Percentiles rank a stretch among this genome's conserved stretches.
Evolutionary conservation across 2,113 vertebrate species (phyloP).

Genomic region (Oreochromis aureus): DNA sequence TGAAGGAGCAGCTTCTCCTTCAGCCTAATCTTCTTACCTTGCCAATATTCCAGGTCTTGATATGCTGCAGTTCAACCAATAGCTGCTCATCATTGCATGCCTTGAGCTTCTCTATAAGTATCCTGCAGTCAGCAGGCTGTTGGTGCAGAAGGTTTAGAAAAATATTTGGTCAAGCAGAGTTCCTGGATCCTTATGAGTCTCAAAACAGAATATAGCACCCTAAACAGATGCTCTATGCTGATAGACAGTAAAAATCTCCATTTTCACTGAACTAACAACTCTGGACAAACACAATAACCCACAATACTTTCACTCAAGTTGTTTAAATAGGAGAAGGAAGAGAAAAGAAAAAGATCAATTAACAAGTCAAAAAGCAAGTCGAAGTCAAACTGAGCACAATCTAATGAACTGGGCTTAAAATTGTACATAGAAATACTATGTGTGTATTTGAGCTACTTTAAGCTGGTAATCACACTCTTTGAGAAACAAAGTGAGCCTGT

Average conservation of each 20-base stretch:
- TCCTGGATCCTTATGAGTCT: not conserved
- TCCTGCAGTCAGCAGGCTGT: conserved; percentile 92
- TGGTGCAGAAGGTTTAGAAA: not conserved
- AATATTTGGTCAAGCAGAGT: not conserved
- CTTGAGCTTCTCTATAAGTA: conserved; percentile 92
- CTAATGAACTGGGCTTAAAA: not conserved
- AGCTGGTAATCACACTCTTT: not conserved
- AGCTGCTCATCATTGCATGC: conserved; percentile 90
- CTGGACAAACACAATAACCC: not conserved
- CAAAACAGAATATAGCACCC: not conserved
- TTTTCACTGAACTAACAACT: not conserved
- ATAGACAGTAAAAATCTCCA: not conserved
- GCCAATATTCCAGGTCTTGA: conserved; percentile 97
- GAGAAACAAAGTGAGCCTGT: not conserved
- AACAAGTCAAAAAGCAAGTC: not conserved
- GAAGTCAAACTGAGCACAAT: not conserved
- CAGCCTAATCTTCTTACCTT: conserved; percentile 72
- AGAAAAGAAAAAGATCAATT: not conserved
- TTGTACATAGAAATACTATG: not conserved
- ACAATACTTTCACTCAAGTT: not conserved
- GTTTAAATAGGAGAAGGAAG: not conserved
- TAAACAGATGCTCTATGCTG: not conserved
- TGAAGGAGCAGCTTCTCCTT: not conserved
- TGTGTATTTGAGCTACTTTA: not conserved
- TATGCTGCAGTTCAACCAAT: conserved; percentile 88